A percentile compares a stretch with the other conserved stretches of the same genome.
Conservation (phyloP, 2,113 vertebrate species). For the Rhynchomys soricoides region DNA sequence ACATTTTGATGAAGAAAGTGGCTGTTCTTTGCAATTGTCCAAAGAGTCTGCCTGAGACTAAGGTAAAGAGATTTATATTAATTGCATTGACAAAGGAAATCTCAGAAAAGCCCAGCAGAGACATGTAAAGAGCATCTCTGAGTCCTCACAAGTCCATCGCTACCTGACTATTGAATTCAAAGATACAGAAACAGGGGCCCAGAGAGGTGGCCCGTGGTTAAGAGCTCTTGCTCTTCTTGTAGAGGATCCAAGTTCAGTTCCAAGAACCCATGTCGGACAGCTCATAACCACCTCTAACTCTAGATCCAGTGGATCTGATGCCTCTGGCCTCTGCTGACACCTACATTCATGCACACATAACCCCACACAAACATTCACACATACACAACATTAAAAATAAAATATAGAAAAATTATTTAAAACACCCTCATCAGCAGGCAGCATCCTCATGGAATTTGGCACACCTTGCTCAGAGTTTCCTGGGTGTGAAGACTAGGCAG, state of each 20-base stretch:
- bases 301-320: neutral
- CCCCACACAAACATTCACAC: neutral
- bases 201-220: neutral
- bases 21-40: too few species aligned
- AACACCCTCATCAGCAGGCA: neutral
- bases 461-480: neutral
- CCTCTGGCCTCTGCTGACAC: neutral
- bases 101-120: too few species aligned
- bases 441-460: neutral
- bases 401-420: neutral
- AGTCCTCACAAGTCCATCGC: neutral
- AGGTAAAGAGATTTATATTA: too few species aligned
- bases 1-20: too few species aligned
- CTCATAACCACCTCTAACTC: neutral
- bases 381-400: neutral
- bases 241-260: neutral
- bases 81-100: too few species aligned
- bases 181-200: neutral
- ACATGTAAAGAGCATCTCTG: neutral
- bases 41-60: too few species aligned
- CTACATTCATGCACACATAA: neutral
- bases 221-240: neutral
- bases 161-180: neutral
- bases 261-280: neutral
- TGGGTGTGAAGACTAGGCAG: neutral